These are phyloP conservation scores for Phylloscopus trochilus DNA, from an alignment of 2,113 vertebrate genomes.

Conservation along the genomic window DNA sequence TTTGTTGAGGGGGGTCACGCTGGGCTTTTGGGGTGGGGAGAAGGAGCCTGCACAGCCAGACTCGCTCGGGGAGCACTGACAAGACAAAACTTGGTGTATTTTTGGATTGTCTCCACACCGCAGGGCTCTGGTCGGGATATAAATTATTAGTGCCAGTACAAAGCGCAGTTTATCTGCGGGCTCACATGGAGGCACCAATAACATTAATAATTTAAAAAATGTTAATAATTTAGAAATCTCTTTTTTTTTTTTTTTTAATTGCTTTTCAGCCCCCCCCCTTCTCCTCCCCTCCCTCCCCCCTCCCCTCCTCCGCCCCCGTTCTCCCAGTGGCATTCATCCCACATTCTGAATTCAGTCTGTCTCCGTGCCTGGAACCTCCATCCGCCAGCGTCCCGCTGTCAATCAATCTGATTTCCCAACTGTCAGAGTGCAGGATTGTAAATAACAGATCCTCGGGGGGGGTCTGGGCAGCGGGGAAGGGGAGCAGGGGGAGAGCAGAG, in stretches of 20 bases:
- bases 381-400: conserved; percentile 79
- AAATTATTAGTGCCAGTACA: conserved; percentile 54
- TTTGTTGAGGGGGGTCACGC: not conserved
- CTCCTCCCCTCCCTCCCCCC: too few relatives aligned
- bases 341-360: conserved; percentile 65
- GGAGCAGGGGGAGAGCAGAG: not conserved
- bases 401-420: conserved; percentile 82
- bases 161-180: conserved; percentile 60
- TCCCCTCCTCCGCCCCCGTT: not conserved
- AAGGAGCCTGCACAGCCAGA: not conserved
- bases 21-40: not conserved
- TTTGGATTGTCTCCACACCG: conserved; percentile 48
- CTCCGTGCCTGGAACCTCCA: conserved; percentile 74
- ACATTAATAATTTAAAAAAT: conserved; percentile 77
- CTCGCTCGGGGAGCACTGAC: not conserved
- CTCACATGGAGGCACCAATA: conserved; percentile 63
- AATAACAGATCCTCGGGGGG: conserved; percentile 71
- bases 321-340: conserved; percentile 38
- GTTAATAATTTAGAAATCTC: conserved; percentile 77
- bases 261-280: not conserved
- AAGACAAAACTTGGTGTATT: conserved; percentile 5
- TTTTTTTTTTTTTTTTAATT: conserved; percentile 75
- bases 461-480: not conserved
- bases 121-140: conserved; percentile 12
- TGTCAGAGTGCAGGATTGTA: conserved; percentile 73